A percentile compares a stretch with the other conserved stretches of the same genome.
Evolutionary conservation across 1,140 invertebrate genomes (phyloP).

Genomic region (Proctacanthus coquilletti): DNA sequence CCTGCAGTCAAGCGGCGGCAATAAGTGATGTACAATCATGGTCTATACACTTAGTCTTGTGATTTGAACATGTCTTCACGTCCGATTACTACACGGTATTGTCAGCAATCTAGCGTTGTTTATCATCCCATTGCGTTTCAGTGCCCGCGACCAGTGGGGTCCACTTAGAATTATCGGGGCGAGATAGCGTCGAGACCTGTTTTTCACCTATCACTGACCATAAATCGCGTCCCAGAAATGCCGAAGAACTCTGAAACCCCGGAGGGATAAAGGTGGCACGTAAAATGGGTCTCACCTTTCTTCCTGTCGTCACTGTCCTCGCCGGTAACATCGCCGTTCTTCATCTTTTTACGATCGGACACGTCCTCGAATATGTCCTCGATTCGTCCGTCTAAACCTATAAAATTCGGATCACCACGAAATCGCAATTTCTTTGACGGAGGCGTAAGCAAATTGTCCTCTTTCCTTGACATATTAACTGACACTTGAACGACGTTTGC

Average conservation of each 20-base stretch:
- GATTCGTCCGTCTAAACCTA: constrained; percentile 22
- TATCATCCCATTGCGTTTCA: too few species aligned
- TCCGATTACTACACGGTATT: too few species aligned
- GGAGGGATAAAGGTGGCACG: not conserved
- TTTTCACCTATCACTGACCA: not conserved
- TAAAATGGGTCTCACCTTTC: constrained; percentile 2
- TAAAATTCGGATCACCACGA: constrained; percentile 20
- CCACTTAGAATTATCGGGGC: too few species aligned
- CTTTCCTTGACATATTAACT: too few species aligned
- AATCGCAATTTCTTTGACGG: constrained; percentile 28
- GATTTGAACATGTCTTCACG: too few species aligned
- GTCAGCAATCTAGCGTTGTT: too few species aligned
- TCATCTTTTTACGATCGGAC: constrained; percentile 3
- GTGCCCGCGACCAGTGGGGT: too few species aligned
- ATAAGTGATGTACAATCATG: too few species aligned
- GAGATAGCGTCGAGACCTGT: not conserved
- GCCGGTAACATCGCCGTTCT: constrained; percentile 4
- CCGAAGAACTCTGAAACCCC: not conserved
- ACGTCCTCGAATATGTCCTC: constrained; percentile 24
- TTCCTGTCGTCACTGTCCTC: constrained; percentile 8
- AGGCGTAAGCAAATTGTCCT: too few species aligned
- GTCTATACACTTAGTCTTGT: too few species aligned
- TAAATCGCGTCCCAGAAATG: not conserved
- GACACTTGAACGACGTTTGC: too few species aligned
- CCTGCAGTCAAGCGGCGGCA: too few species aligned